Conservation (phyloP, 1,140 invertebrate species). For the Polypedilum pembai region DNA sequence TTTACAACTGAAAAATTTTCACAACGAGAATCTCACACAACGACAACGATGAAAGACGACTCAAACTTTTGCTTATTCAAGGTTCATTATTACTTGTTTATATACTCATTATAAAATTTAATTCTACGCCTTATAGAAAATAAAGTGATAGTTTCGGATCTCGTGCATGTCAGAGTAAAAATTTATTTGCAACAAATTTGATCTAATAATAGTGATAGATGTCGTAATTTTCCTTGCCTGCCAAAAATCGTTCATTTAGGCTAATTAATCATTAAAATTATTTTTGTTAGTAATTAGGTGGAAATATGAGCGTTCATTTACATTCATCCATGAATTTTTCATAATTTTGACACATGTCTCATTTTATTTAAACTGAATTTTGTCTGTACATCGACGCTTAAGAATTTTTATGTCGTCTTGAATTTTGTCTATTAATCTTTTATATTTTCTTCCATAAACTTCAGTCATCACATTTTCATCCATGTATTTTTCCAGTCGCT, state of each 20-base stretch:
- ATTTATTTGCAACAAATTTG: neutral
- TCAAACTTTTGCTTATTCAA: neutral
- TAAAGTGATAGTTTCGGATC: neutral
- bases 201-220: neutral
- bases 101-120: no score
- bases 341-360: neutral
- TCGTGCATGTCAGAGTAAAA: conserved; percentile 3
- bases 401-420: conserved; percentile 4
- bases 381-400: conserved; percentile 6
- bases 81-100: neutral
- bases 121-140: neutral
- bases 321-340: neutral
- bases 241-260: neutral
- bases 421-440: neutral
- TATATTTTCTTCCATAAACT: neutral
- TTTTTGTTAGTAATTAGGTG: conserved; percentile 11
- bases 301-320: neutral
- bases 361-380: neutral
- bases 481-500: neutral
- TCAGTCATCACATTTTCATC: conserved; percentile 9
- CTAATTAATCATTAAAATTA: conserved; percentile 14
- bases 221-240: neutral
- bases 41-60: conserved; percentile 1
- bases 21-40: neutral
- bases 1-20: neutral